Evolutionary conservation across 2,113 vertebrate genomes (phyloP).

Genomic region (Semnornis frantzii): DNA sequence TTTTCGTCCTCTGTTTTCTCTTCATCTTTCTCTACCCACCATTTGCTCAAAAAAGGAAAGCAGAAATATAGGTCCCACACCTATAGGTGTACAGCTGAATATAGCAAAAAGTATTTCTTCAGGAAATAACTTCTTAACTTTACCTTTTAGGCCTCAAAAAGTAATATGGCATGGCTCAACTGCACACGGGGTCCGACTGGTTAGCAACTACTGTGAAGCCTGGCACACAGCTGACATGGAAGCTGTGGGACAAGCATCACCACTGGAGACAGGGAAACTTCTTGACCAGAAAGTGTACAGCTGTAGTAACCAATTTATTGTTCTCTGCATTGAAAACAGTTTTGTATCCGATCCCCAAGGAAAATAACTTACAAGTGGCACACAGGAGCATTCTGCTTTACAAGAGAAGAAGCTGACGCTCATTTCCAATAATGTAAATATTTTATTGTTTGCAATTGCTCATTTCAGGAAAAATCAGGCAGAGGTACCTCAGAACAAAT

Average conservation of each 20-base stretch:
- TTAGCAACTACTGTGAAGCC: conserved; percentile 90
- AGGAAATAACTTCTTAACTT: conserved; percentile 39
- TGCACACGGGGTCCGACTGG: conserved; percentile 77
- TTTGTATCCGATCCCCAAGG: conserved; percentile 79
- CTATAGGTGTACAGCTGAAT: background rate
- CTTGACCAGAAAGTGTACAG: conserved; percentile 89
- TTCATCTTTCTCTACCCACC: background rate
- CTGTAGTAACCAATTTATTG: conserved; percentile 88
- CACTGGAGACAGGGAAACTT: conserved; percentile 83
- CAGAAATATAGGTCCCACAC: background rate
- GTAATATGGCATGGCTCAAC: conserved; percentile 92
- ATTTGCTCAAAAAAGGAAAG: background rate
- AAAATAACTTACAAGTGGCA: conserved; percentile 66
- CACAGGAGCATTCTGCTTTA: conserved; percentile 28
- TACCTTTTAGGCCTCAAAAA: conserved; percentile 87
- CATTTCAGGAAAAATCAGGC: conserved; percentile 70
- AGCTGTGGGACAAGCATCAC: conserved; percentile 87
- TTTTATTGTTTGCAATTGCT: conserved; percentile 62
- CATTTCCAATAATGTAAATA: conserved; percentile 81
- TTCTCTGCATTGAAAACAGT: conserved; percentile 96
- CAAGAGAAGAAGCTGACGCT: conserved; percentile 63
- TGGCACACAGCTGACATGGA: conserved; percentile 85
- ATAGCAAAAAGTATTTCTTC: background rate
- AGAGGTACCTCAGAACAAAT: conserved; percentile 78
- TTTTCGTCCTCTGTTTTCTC: background rate